Evolutionary conservation across 2,888 invertebrate species (phyloP), one percentile per base, ranked within the genome.

Genomic region (Amphiduros pacificus): DNA sequence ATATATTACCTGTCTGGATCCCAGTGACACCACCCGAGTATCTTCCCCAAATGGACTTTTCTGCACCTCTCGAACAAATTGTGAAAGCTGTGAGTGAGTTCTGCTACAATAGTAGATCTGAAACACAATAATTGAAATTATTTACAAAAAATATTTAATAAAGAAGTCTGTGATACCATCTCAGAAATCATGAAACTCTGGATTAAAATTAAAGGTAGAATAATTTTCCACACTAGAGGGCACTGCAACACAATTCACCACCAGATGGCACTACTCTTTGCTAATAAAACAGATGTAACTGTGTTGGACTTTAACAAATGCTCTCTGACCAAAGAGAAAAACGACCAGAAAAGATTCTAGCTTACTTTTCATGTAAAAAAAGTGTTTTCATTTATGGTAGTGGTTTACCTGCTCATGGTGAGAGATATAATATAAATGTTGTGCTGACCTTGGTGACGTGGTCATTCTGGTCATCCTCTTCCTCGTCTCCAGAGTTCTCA

Each of bases 21-120:
- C 94, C 31, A 96, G 84, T 3, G 94, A 89, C 0, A 92, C 87
- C 2, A 93, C 88, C 62, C 92, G 88, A 2, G 91, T 85, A 58
- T 88, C 83, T 24, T 88, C 85, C 5, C 86, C 87, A 72, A 74
- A 94, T 0, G 88, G 87, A 60, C 93, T 95, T 75, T 90, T 90
- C 71, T 90, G 89, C 1, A 98, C 87, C 86, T 99, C 99, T 50
- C 89, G 88, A n/a, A 96, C 89, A 83, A 99, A 93, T 82, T 99
- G 99, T 0, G 93, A 88, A 44, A 99, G 83, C 79, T 99, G 98
- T 0, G 98, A 96, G 83, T 99, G 98, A 4, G 99, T 99, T 73
- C 99, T 87, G 67, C 95, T 96, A 80, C 94, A 94, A 81, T 93
- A 97, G 77, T 90, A 93, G 66, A 99, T 91, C 90, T 85, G 75